phyloP scores from a whole-genome alignment of 1,140 invertebrate species.

The Drosophila aff. region DNA sequence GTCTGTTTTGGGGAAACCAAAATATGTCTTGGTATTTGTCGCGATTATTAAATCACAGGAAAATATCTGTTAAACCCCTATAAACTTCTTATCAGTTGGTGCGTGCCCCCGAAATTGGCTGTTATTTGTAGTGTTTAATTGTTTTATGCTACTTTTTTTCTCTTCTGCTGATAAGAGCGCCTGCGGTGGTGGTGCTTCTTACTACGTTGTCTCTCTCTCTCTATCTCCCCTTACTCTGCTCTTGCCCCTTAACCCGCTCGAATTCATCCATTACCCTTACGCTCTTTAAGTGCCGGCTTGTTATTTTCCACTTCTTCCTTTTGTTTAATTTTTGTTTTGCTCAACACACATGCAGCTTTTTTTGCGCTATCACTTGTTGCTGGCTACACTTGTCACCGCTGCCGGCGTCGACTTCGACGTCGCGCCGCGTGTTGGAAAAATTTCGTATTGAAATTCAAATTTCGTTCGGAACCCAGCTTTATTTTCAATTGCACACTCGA shows the following conservation, averaged over 20 bases:
- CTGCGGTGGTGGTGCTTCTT: not conserved
- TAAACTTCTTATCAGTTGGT: conserved; percentile 4
- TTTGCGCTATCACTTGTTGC: conserved; percentile 75
- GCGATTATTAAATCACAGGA: conserved; percentile 18
- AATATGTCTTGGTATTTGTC: conserved; percentile 15
- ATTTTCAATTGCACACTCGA: conserved; percentile 79
- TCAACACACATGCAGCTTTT: conserved; percentile 21
- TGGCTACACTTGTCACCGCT: conserved; percentile 59
- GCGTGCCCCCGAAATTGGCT: conserved; percentile 9
- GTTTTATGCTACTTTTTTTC: conserved; percentile 3
- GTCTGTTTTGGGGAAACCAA: conserved; percentile 33
- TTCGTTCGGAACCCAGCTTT: conserved; percentile 71
- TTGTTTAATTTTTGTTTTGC: conserved; percentile 56
- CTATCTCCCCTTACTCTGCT: not conserved
- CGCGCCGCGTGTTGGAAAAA: conserved; percentile 62
- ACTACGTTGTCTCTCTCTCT: not conserved
- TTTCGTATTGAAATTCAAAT: conserved; percentile 79
- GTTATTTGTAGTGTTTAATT: conserved; percentile 14
- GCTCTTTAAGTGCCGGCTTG: conserved; percentile 47
- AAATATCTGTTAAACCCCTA: not conserved
- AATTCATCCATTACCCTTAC: conserved; percentile 31
- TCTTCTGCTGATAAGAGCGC: conserved; percentile 33
- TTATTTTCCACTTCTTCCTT: conserved; percentile 43
- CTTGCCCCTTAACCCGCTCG: conserved; percentile 26
- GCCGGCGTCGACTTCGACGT: conserved; percentile 21